Base-by-base conservation (phyloP, 2,888 invertebrate species). In the Bursaphelenchus okinawaensis region DNA sequence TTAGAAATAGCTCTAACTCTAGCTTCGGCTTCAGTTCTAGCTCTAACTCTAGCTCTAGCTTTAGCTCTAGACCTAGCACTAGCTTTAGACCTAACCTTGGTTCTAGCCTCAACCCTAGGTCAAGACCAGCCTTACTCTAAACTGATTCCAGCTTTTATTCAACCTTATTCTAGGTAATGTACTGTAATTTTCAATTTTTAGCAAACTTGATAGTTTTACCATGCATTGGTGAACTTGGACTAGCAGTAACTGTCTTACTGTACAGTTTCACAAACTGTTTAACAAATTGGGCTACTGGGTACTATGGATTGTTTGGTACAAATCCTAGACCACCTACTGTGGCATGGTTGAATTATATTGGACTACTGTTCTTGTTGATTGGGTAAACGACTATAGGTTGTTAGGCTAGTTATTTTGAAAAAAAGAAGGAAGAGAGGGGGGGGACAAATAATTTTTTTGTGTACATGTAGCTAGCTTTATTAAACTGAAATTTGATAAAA, bases 161-260 rank as follows among this genome's bases (percentile, higher is more conserved):
- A 12, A 1, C 2, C 40, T 3, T 1, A 16, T 40, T 40, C 40
- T 3, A 40, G n/a, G n/a, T 40, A 4, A 12, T 40, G n/a, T n/a
- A n/a, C n/a, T n/a, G n/a, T 1, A 40, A 40, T 40, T 29, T 40
- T 40, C 16, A 6, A 40, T 1, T 40, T 40, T 40, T n/a, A 40
- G 57, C 57, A 51, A 59, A 59, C 24, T 6, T 59, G 29, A 59
- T 59, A 20, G 60, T 29, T 4, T 50, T 59, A 12, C 60, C 29
- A 26, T 59, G 60, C 50, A 27, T 59, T 27, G 60, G 51, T 27
- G 23, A 59, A 20, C 20, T 59, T 26, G 60, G 60, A n/a, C 50
- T 59, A 16, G 60, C 50, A 1, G 22, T 59, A 9, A 59, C 60
- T 2, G 60, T 59, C 22, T 7, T 59, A 20, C 23, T 59, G 4